Evolutionary conservation across 2,888 invertebrate genomes (phyloP).

Genomic region (Melinaea marsaeus): DNA sequence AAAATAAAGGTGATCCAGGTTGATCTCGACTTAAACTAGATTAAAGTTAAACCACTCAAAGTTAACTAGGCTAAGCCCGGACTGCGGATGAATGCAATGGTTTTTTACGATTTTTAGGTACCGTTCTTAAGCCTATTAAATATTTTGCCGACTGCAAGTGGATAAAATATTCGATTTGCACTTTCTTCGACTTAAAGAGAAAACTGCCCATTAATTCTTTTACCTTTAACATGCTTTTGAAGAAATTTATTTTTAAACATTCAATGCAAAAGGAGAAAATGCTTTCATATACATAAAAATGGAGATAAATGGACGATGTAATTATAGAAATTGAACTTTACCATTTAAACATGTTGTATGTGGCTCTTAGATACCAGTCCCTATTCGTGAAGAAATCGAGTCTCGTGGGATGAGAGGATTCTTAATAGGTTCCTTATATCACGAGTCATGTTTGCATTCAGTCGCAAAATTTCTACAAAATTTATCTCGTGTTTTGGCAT

Average conservation of each 20-base stretch:
- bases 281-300: not conserved
- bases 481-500: conserved; percentile 61
- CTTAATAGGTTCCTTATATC: conserved; percentile 30
- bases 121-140: conserved; percentile 48
- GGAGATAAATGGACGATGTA: not conserved
- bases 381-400: conserved; percentile 1
- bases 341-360: not conserved
- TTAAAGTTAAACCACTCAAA: conserved; percentile 54
- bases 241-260: conserved; percentile 4
- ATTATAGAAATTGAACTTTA: too few species aligned
- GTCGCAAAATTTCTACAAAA: conserved; percentile 40
- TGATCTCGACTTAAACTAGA: conserved; percentile 53
- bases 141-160: conserved; percentile 39
- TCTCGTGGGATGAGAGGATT: conserved; percentile 15
- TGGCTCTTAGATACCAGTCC: not conserved
- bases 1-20: conserved; percentile 50
- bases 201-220: conserved; percentile 19
- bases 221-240: not conserved
- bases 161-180: conserved; percentile 27
- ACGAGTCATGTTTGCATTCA: conserved; percentile 31
- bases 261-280: not conserved
- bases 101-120: conserved; percentile 33
- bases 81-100: conserved; percentile 29
- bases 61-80: conserved; percentile 52
- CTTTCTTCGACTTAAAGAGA: conserved; percentile 19